Evolutionary conservation across 1,140 invertebrate genomes (phyloP), one percentile per base, ranked within the genome.

Genomic region (Brachionus plicatilis): DNA sequence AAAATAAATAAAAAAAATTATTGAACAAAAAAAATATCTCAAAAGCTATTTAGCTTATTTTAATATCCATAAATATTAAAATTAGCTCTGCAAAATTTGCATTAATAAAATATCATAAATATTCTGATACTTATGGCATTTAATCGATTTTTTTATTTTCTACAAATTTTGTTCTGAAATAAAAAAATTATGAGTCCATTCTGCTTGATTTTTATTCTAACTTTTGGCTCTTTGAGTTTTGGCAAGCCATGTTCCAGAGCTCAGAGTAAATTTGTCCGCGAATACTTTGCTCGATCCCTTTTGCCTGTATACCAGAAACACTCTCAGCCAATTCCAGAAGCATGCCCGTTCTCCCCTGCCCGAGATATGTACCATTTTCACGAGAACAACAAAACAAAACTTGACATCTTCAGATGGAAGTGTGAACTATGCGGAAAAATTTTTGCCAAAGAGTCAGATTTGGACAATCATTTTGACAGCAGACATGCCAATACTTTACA

Each of bases 371-470:
- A 50, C 65, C 60, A 83, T 47, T 27, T 17, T 33, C 82, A 83
- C n/a, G 82, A 83, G 27, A 47, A 68, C 8, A 68, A 83, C 37
- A 83, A 83, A 70, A 47, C 60, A 43, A 83, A 83, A 83, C 17
- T 83, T 14, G 60, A 68, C 60, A 50, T 45, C 14, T 8, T 29
- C 37, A 68, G 50, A 72, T 83, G 82, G 82, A 68, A 68, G 14
- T 83, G 82, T 47, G 60, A 70, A 33, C 24, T 68, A 33, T 83
- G 82, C 17, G 60, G 60, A 17, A 83, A 83, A 72, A 41, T 68
- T 7, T 83, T 83, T 47, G 17, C 43, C 7, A 68, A 33, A 68
- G n/a, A 29, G 82, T 70, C 37, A 24, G 53, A 70, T 83, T 45
- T 83, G 6, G 82, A 70, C 37, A 29, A 56, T 53, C 82, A 83